phyloP scores from a whole-genome alignment of 2,888 invertebrate genomes.

The Macrosiphum euphorbiae region DNA sequence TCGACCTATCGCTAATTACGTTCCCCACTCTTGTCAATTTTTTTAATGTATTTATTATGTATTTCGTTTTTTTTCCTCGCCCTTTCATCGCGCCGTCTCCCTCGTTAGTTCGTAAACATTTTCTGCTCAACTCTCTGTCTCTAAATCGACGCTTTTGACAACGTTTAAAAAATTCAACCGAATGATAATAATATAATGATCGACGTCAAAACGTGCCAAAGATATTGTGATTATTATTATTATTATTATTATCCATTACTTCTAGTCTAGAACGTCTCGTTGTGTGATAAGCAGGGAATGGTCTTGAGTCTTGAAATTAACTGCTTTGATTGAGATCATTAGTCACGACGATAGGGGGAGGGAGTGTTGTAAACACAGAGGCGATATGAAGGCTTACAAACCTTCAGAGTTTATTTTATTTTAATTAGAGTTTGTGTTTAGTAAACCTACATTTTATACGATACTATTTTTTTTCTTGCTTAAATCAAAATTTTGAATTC shows the following conservation, averaged over 20 bases:
- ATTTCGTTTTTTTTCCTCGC: neutral
- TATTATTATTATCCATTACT: neutral
- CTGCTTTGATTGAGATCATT: neutral
- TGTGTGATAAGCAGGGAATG: neutral
- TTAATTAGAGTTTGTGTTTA: neutral
- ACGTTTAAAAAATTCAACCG: neutral
- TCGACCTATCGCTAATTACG: conserved; percentile 51
- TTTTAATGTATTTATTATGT: conserved; percentile 45
- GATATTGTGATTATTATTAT: neutral
- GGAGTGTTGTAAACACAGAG: neutral
- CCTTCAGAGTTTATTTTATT: neutral
- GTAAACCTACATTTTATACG: neutral
- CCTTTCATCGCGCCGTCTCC: neutral
- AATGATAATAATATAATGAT: neutral
- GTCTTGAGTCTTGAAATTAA: neutral
- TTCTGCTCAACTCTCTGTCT: neutral
- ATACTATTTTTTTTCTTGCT: neutral
- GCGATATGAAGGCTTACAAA: neutral
- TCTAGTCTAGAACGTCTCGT: neutral
- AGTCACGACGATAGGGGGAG: neutral
- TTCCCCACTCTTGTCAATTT: conserved; percentile 39
- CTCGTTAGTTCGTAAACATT: neutral
- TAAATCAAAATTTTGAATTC: neutral
- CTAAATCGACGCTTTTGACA: neutral
- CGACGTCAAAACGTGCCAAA: neutral